Base-by-base conservation (phyloP, 2,797 vertebrate genomes). In the Phalloptychus januarius region DNA sequence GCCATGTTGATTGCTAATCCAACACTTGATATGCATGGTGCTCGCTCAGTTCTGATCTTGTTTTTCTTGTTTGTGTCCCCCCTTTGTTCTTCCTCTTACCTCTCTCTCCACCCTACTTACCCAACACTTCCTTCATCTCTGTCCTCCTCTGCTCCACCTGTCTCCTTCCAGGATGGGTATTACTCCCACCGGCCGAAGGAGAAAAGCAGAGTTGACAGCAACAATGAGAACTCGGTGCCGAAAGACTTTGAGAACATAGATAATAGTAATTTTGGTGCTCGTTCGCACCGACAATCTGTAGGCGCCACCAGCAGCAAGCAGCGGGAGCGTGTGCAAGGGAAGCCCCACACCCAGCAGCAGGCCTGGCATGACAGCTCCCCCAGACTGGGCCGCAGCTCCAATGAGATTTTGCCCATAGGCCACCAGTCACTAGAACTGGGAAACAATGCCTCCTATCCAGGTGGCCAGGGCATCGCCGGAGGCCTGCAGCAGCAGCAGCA, bases 191-290 rank as follows among this genome's bases (percentile, higher is more conserved):
- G 96, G n/a, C 98, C 98, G 0, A 99, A 99, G 86, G 98, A 99
- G 95, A 99, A 98, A 97, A 96, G 87, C 10, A 93, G 96, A 44
- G 98, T 98, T 0, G 98, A 99, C 95, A 99, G 98, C 96, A 99
- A 99, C 95, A 99, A 99, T 0, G 98, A 99, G 90, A 99, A 99
- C 89, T 99, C 98, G 0, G 98, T 99, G 70, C 98, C 98, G 76
- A 99, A 98, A 94, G 98, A 99, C 92, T 99, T 99, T 88, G 98
- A 99, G 91, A 99, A 96, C 58, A 95, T 99, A 75, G 98, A 99
- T 95, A 99, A 98, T 86, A 99, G 98, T 91, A 99, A 99, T 95
- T 99, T 98, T 65, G 97, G 95, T 20, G 96, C 97, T 0, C 96
- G 97, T 81, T 96, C 96, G 6, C 97, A 97, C 88, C 97, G 96